Percentiles rank a stretch among this genome's conserved stretches.
Conservation (phyloP, 2,797 vertebrate genomes). For the Malacoctenus gilli region DNA sequence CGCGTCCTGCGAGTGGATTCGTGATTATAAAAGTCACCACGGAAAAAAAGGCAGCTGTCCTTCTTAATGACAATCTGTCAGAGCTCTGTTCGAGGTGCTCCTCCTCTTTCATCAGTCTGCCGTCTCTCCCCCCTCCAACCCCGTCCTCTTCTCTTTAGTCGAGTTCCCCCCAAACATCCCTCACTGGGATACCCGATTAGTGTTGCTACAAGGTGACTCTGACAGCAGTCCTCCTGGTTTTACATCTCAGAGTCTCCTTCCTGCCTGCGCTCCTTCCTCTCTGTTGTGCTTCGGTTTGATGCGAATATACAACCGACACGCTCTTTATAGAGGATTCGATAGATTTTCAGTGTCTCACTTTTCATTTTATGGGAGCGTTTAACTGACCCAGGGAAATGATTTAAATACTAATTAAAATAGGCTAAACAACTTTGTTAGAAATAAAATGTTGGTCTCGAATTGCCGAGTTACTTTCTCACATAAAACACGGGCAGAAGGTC, state of each 20-base stretch:
- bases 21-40: conserved; percentile 47
- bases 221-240: conserved; percentile 51
- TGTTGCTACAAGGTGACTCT: conserved; percentile 74
- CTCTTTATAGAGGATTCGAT: too few relatives aligned
- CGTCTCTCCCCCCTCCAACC: conserved; percentile 30
- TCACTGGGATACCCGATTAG: conserved; percentile 50
- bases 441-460: background rate
- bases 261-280: background rate
- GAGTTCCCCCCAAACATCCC: conserved; percentile 45
- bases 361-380: too few relatives aligned
- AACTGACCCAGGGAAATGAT: background rate
- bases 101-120: conserved; percentile 60
- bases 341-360: too few relatives aligned
- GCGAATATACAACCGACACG: too few relatives aligned
- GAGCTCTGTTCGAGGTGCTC: conserved; percentile 44
- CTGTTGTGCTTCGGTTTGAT: background rate
- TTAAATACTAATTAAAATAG: background rate
- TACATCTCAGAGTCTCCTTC: conserved; percentile 7
- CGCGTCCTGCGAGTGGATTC: conserved; percentile 35
- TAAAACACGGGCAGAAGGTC: background rate
- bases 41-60: conserved; percentile 72
- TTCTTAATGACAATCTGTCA: conserved; percentile 76
- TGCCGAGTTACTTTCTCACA: background rate
- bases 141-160: conserved; percentile 33
- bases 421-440: background rate